Evolutionary conservation across 2,888 invertebrate genomes (phyloP).

Genomic region (Apotomis turbidana): DNA sequence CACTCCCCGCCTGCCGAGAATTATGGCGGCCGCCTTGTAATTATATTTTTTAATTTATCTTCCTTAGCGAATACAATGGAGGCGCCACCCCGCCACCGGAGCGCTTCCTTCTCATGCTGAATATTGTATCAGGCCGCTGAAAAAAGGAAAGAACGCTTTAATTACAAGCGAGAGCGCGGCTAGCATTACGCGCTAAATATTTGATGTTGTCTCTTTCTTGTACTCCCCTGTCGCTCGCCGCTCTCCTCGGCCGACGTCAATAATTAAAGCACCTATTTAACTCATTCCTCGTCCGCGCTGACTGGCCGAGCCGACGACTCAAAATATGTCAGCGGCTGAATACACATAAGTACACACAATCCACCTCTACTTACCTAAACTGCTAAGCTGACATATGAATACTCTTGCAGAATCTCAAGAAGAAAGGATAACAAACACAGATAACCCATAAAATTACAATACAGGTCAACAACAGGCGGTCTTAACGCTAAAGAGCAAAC

Average conservation of each 20-base stretch:
- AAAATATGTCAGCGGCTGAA: not conserved
- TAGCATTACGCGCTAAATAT: conserved; percentile 81
- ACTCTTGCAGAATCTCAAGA: too few relatives aligned
- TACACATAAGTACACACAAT: not conserved
- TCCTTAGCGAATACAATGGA: conserved; percentile 86
- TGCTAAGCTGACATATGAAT: not conserved
- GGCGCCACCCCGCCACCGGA: conserved; percentile 83
- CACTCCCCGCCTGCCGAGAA: conserved; percentile 80
- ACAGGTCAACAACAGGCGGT: too few relatives aligned
- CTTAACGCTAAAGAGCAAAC: too few relatives aligned
- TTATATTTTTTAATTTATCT: conserved; percentile 89
- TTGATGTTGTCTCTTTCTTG: conserved; percentile 81
- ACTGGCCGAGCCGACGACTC: conserved; percentile 56
- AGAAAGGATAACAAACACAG: too few relatives aligned
- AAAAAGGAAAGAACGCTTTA: conserved; percentile 84
- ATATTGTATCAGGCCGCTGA: conserved; percentile 84
- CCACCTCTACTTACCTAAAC: not conserved
- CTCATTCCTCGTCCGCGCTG: conserved; percentile 79
- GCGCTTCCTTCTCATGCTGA: conserved; percentile 84
- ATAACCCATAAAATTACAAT: too few relatives aligned
- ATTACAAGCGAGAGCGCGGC: conserved; percentile 82
- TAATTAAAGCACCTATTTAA: conserved; percentile 82
- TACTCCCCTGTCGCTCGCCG: conserved; percentile 54
- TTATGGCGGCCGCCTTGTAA: conserved; percentile 87
- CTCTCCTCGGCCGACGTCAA: conserved; percentile 64